These are phyloP conservation scores for Cyclargus thomasi DNA, from an alignment of 1,140 invertebrate genomes.

Conservation along the genomic window DNA sequence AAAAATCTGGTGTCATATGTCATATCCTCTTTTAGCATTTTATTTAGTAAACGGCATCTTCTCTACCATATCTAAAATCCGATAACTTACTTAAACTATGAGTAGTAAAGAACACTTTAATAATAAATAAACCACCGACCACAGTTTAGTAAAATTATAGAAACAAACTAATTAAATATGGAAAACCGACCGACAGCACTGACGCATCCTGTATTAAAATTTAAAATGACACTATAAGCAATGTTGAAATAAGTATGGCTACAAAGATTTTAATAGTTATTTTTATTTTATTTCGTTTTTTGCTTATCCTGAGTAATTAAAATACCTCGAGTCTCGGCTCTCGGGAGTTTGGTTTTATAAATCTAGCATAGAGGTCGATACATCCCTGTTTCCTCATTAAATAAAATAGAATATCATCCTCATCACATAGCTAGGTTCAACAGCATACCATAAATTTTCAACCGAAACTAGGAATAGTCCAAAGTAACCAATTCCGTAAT, in stretches of 20 bases:
- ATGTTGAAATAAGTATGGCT: neutral
- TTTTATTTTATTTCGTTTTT: neutral
- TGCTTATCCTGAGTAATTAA: neutral
- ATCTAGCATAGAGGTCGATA: neutral
- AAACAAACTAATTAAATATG: neutral
- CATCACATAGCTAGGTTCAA: neutral
- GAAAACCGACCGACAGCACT: neutral
- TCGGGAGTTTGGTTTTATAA: neutral
- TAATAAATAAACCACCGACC: too few species aligned
- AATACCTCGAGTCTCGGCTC: too few species aligned
- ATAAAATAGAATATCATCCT: neutral
- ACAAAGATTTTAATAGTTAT: neutral
- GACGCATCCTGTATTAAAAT: neutral
- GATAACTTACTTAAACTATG: too few species aligned
- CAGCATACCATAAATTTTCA: neutral
- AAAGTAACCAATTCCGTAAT: neutral
- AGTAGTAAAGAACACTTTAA: too few species aligned
- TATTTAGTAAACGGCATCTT: too few species aligned
- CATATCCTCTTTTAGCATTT: too few species aligned
- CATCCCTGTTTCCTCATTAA: neutral
- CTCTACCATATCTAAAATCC: too few species aligned
- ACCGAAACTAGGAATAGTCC: neutral
- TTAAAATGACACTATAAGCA: neutral
- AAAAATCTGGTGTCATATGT: too few species aligned
- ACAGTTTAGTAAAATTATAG: too few species aligned